Percentiles rank a stretch among this genome's conserved stretches.
Conservation (phyloP, 2,113 vertebrate species). For the Xyliphius kryptos region DNA sequence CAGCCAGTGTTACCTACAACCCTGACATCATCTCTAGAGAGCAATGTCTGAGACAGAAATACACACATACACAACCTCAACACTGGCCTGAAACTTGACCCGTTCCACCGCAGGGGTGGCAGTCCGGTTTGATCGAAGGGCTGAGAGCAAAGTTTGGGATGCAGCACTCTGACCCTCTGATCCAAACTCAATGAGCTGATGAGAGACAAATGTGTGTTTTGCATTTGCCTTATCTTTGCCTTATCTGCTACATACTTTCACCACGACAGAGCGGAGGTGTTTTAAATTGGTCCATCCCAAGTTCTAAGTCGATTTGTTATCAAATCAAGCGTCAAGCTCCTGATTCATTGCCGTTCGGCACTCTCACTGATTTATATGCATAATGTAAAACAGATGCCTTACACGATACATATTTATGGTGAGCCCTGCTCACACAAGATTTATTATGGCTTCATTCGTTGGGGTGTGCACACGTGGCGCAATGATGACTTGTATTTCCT, state of each 20-base stretch:
- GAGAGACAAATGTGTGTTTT: slow-evolving; percentile 67
- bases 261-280: slow-evolving; percentile 63
- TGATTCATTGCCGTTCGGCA: slow-evolving; percentile 99
- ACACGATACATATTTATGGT: slow-evolving; percentile 99
- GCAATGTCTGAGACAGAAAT: slow-evolving; percentile 16
- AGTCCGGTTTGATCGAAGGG: slow-evolving; percentile 19
- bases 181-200: slow-evolving; percentile 23
- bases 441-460: slow-evolving; percentile 98
- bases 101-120: neutral
- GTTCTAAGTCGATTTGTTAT: slow-evolving; percentile 99
- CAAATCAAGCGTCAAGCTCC: slow-evolving; percentile 98
- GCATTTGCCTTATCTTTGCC: slow-evolving; percentile 60
- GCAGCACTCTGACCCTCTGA: slow-evolving; percentile 14
- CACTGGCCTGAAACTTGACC: slow-evolving; percentile 21
- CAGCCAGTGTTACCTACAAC: slow-evolving; percentile 11
- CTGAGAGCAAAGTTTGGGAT: slow-evolving; percentile 42
- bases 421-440: slow-evolving; percentile 97
- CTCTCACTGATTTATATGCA: slow-evolving; percentile 99
- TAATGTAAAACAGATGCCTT: slow-evolving; percentile 99
- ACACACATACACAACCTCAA: slow-evolving; percentile 1
- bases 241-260: slow-evolving; percentile 43
- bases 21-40: slow-evolving; percentile 22
- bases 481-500: slow-evolving; percentile 99
- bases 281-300: slow-evolving; percentile 96
- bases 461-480: slow-evolving; percentile 92